A percentile compares a stretch with the other conserved stretches of the same genome.
Evolutionary conservation across 37 sponge, comb jelly and placozoan species (phyloP).

Genomic region (Halisarca cf. caerulea): DNA sequence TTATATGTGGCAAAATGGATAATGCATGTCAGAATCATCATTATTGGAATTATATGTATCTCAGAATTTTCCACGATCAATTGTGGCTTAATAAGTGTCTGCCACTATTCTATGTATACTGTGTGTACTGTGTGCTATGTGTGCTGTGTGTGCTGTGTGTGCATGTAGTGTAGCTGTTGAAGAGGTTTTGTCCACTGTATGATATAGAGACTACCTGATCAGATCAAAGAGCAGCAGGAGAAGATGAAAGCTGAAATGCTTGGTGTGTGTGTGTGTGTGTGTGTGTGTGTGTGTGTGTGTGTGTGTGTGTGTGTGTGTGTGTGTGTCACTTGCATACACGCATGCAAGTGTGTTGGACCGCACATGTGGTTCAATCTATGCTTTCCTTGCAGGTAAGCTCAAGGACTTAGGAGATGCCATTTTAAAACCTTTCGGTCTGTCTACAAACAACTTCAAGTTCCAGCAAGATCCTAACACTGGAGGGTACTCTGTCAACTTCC

Average conservation of each 20-base stretch:
- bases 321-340: not conserved
- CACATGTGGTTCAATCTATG: not conserved
- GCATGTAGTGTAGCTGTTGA: not conserved
- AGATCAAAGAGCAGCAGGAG: constrained; percentile 89
- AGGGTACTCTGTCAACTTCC: constrained; percentile 88
- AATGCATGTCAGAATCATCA: no score
- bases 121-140: no score
- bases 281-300: constrained; percentile 29
- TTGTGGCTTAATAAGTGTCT: no score
- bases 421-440: constrained; percentile 94
- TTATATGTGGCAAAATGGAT: no score
- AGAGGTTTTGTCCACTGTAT: not conserved
- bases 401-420: constrained; percentile 93
- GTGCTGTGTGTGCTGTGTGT: no score
- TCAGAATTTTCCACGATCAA: no score
- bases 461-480: constrained; percentile 93
- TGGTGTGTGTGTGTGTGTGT: constrained; percentile 42
- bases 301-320: not conserved
- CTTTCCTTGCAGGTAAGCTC: constrained; percentile 78
- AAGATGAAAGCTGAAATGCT: constrained; percentile 94
- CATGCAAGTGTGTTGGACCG: not conserved
- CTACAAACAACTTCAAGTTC: constrained; percentile 92
- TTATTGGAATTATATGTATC: no score
- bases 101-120: not conserved
- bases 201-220: constrained; percentile 76